phyloP scores from a whole-genome alignment of 2,113 vertebrate species.

The Solea senegalensis region DNA sequence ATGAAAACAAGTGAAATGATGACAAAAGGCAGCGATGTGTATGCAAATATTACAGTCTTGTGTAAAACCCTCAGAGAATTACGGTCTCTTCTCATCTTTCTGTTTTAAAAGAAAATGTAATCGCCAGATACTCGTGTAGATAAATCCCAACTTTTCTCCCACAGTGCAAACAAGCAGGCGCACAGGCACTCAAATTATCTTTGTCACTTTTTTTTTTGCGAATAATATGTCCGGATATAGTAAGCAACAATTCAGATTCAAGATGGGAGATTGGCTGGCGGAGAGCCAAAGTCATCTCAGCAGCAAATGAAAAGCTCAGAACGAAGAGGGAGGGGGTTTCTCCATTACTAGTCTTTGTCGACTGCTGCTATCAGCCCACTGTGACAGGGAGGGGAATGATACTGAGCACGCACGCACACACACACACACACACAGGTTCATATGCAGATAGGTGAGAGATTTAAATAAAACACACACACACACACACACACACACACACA shows the following conservation, averaged over 20 bases:
- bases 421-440: constrained; percentile 34
- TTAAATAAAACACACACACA: constrained; percentile 21
- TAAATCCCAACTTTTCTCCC: constrained; percentile 16
- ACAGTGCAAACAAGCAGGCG: background rate
- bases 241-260: constrained; percentile 63
- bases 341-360: constrained; percentile 68
- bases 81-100: background rate
- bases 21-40: background rate
- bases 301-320: constrained; percentile 70
- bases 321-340: constrained; percentile 37
- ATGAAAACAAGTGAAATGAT: constrained; percentile 29
- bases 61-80: constrained; percentile 4
- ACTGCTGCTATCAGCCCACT: constrained; percentile 61
- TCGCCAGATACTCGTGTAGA: constrained; percentile 22
- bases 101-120: constrained; percentile 32
- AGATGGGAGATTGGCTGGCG: constrained; percentile 60
- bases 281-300: constrained; percentile 71
- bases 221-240: constrained; percentile 59
- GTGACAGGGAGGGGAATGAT: constrained; percentile 59
- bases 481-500: constrained; percentile 16
- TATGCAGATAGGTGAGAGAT: constrained; percentile 40
- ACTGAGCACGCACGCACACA: constrained; percentile 28
- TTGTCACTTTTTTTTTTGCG: background rate
- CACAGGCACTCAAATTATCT: background rate
- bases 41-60: background rate